Percentiles rank a stretch among this genome's conserved stretches.
phyloP scores from a whole-genome alignment of 2,113 vertebrate species.

The Sarotherodon lohbergeri region DNA sequence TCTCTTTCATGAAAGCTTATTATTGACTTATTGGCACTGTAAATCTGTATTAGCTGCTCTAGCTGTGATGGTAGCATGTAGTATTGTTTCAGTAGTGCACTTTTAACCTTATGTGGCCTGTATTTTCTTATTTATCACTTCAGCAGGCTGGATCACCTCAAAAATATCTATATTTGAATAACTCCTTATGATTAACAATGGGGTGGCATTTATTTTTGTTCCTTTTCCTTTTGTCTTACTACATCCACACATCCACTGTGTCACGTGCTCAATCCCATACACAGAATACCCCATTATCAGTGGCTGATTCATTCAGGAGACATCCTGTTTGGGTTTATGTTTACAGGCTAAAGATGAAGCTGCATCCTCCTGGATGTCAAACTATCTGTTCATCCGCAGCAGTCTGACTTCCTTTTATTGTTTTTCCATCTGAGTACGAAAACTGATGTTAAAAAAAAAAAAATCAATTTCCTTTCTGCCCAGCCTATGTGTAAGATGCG shows the following conservation, averaged over 20 bases:
- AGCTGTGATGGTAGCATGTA: background rate
- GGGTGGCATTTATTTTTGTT: background rate
- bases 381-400: constrained; percentile 45
- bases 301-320: constrained; percentile 9
- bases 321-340: constrained; percentile 42
- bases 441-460: background rate
- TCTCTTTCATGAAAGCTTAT: background rate
- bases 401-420: constrained; percentile 58
- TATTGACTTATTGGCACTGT: background rate
- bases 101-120: background rate
- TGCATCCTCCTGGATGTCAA: constrained; percentile 40
- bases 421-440: constrained; percentile 37
- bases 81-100: background rate
- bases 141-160: background rate
- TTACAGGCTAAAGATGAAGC: constrained; percentile 34
- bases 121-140: background rate
- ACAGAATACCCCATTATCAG: background rate
- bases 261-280: background rate
- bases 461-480: background rate
- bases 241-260: background rate
- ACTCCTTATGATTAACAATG: background rate
- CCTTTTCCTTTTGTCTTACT: background rate
- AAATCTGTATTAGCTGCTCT: background rate
- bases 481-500: background rate
- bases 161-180: background rate